A percentile compares a stretch with the other conserved stretches of the same genome.
Evolutionary conservation across 2,888 invertebrate genomes (phyloP).

Genomic region (Corbicula japonica): DNA sequence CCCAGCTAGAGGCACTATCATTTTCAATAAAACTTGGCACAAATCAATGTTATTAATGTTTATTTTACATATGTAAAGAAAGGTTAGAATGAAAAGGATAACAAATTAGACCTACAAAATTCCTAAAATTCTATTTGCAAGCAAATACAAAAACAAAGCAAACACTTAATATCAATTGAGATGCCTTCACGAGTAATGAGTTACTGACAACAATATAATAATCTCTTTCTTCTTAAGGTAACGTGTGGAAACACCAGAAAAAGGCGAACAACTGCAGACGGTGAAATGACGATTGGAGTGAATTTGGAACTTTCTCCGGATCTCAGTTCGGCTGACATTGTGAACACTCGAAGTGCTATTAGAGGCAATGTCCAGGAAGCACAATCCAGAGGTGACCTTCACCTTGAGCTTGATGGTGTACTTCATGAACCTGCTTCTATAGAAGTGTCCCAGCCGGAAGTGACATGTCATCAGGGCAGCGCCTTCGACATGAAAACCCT

Average conservation of each 20-base stretch:
- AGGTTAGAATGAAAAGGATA: no score
- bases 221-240: neutral
- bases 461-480: neutral
- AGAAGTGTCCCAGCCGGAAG: neutral
- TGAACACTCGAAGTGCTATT: neutral
- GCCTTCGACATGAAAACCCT: conserved; percentile 8
- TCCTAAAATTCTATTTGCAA: no score
- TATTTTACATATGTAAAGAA: no score
- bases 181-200: no score
- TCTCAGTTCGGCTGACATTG: neutral
- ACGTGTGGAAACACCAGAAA: neutral
- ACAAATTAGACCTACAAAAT: no score
- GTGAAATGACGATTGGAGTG: neutral
- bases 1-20: no score
- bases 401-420: neutral
- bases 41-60: no score
- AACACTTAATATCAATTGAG: no score
- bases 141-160: no score
- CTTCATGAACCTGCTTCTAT: neutral
- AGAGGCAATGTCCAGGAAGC: neutral
- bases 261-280: no score
- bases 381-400: neutral
- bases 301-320: neutral
- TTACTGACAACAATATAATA: no score
- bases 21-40: no score